Evolutionary conservation across 1,140 invertebrate species (phyloP).

Genomic region (Mercenaria mercenaria): DNA sequence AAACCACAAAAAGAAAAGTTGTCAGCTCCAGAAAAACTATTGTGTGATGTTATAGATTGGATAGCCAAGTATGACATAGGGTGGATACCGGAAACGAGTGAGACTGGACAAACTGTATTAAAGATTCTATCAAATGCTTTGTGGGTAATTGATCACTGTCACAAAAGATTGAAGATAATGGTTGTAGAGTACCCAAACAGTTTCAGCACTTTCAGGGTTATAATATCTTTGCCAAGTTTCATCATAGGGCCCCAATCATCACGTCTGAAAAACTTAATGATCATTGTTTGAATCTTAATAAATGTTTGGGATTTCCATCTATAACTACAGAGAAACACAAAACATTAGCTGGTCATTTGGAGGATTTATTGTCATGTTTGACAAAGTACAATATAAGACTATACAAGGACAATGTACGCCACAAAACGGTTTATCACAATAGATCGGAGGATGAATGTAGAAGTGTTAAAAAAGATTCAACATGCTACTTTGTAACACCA

Average conservation of each 20-base stretch:
- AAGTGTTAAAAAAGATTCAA: background rate
- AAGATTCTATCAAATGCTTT: constrained; percentile 23
- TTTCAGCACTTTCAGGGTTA: constrained; percentile 17
- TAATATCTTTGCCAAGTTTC: constrained; percentile 10
- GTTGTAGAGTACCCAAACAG: constrained; percentile 16
- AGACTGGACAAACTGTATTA: background rate
- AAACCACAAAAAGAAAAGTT: too few relatives aligned
- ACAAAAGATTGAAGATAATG: constrained; percentile 21
- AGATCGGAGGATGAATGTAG: background rate
- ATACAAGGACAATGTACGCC: constrained; percentile 49
- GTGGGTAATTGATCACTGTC: constrained; percentile 14
- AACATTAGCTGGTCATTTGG: background rate
- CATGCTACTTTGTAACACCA: background rate
- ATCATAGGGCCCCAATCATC: background rate
- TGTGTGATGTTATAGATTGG: background rate
- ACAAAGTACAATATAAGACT: constrained; percentile 48
- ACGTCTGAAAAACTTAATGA: constrained; percentile 20
- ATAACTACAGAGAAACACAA: background rate
- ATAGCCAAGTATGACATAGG: background rate
- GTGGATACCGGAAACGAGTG: background rate
- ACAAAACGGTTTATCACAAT: constrained; percentile 26
- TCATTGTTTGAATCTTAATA: background rate
- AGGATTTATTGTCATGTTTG: background rate
- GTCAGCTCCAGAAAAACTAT: background rate
- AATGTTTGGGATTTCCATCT: too few relatives aligned